phyloP scores from a whole-genome alignment of 1,140 invertebrate species.

The Apis laboriosa region DNA sequence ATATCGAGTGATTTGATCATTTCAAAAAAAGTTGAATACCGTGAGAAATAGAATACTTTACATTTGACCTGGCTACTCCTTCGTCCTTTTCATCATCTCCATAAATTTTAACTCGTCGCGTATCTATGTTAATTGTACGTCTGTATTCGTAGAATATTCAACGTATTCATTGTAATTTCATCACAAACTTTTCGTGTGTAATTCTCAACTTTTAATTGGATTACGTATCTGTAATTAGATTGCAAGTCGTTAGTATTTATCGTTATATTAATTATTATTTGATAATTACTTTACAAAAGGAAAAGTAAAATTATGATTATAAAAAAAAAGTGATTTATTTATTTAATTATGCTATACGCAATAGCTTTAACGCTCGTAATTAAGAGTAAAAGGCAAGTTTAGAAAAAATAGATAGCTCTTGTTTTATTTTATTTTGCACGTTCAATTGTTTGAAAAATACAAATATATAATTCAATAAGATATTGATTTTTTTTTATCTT shows the following conservation, averaged over 20 bases:
- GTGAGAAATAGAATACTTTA: conserved; percentile 10
- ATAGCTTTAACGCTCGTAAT: too few species aligned
- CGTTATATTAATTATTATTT: not conserved
- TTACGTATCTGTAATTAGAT: conserved; percentile 10
- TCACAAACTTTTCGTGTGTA: conserved; percentile 8
- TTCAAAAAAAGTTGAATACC: conserved; percentile 2
- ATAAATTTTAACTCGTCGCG: not conserved
- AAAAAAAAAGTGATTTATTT: not conserved
- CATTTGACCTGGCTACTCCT: not conserved
- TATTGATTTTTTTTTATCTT: too few species aligned
- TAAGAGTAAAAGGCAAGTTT: too few species aligned
- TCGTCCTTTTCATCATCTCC: not conserved
- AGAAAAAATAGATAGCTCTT: too few species aligned
- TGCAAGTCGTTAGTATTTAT: not conserved
- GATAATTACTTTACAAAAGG: not conserved
- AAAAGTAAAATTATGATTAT: too few species aligned
- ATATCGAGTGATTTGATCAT: not conserved
- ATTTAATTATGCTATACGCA: too few species aligned
- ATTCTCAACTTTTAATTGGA: conserved; percentile 17
- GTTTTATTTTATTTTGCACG: too few species aligned
- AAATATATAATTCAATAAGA: too few species aligned
- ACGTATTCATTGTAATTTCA: not conserved
- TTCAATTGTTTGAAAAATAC: too few species aligned
- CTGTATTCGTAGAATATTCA: not conserved
- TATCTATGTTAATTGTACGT: conserved; percentile 9